phyloP scores from a whole-genome alignment of 2,797 vertebrate genomes.

The Pempheris klunzingeri region DNA sequence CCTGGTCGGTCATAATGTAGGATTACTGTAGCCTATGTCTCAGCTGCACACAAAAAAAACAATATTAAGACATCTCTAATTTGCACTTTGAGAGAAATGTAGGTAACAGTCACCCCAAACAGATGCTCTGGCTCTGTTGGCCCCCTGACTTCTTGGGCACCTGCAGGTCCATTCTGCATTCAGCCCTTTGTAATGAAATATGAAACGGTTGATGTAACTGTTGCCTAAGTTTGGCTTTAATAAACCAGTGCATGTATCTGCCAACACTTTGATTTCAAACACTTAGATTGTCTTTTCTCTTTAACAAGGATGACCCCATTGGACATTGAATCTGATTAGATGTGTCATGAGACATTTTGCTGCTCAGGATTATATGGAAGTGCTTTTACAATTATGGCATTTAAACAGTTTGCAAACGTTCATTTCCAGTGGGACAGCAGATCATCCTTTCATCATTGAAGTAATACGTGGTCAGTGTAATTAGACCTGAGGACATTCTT shows the following conservation, averaged over 20 bases:
- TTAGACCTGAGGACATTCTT: neutral
- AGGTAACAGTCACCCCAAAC: neutral
- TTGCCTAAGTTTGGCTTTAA: neutral
- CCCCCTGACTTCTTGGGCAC: neutral
- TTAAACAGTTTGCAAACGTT: neutral
- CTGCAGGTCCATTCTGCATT: neutral
- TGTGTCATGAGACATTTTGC: neutral
- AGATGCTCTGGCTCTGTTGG: neutral
- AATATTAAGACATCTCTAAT: too few species aligned
- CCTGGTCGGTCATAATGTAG: neutral
- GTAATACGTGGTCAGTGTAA: constrained; percentile 1
- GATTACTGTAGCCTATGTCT: neutral
- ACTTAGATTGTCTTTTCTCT: neutral
- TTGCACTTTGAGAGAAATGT: neutral
- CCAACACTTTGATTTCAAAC: neutral
- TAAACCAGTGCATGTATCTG: neutral
- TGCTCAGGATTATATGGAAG: neutral
- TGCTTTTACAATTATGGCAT: neutral
- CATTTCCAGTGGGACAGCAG: constrained; percentile 1
- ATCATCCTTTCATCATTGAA: neutral
- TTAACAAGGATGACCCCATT: neutral
- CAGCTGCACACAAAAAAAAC: neutral
- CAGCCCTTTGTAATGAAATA: neutral
- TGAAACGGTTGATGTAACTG: neutral
- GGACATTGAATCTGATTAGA: neutral